These are phyloP conservation scores for Scrobipalpa atriplicella DNA, from an alignment of 2,888 invertebrate genomes.

Conservation along the genomic window DNA sequence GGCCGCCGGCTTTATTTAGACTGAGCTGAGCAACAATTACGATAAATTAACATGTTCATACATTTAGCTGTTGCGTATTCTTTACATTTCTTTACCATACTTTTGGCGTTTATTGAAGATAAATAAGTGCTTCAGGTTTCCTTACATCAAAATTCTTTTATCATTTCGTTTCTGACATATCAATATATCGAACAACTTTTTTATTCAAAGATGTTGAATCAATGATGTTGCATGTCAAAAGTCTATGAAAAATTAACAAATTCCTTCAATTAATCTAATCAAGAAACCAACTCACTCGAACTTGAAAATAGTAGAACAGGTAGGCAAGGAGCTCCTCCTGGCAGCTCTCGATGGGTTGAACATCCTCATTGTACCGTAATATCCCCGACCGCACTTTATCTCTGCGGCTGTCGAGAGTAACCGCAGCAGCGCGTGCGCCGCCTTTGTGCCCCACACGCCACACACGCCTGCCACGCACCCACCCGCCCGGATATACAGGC, in stretches of 20 bases:
- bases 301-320: too few relatives aligned
- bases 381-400: conserved; percentile 52
- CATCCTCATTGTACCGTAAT: conserved; percentile 38
- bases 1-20: conserved; percentile 46
- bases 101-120: too few relatives aligned
- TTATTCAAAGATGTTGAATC: too few relatives aligned
- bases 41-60: not conserved
- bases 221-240: too few relatives aligned
- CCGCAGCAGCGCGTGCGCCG: conserved; percentile 54
- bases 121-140: too few relatives aligned
- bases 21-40: conserved; percentile 4
- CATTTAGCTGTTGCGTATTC: not conserved
- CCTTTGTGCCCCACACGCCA: conserved; percentile 36
- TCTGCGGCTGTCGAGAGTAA: conserved; percentile 44
- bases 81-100: too few relatives aligned
- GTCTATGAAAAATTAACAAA: too few relatives aligned
- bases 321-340: not conserved
- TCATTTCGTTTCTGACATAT: too few relatives aligned
- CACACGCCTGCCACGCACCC: conserved; percentile 10
- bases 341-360: conserved; percentile 31
- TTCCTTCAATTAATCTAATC: too few relatives aligned
- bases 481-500: conserved; percentile 45
- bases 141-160: too few relatives aligned
- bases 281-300: too few relatives aligned
- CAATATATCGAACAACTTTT: too few relatives aligned